phyloP scores from a whole-genome alignment of 2,113 vertebrate genomes.

The Salvator merianae region DNA sequence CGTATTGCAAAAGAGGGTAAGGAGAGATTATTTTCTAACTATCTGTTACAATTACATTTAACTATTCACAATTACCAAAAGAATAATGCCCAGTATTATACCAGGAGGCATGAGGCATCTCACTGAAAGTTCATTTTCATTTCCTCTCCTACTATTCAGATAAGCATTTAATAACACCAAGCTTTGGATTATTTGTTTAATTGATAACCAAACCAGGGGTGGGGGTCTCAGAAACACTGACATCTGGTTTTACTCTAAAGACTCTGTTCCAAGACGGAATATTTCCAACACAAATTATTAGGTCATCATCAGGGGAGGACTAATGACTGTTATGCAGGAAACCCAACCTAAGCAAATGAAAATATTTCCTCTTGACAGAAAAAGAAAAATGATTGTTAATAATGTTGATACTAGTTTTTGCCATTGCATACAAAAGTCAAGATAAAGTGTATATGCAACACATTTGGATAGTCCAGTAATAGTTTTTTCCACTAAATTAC shows the following conservation, averaged over 20 bases:
- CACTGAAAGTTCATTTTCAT: neutral
- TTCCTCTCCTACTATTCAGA: neutral
- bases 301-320: slow-evolving; percentile 54
- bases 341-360: slow-evolving; percentile 32
- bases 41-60: neutral
- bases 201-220: slow-evolving; percentile 11
- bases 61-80: neutral
- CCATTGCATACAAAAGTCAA: neutral
- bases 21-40: too few relatives aligned
- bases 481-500: neutral
- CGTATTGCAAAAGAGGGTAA: too few relatives aligned
- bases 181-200: slow-evolving; percentile 12
- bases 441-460: neutral
- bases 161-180: neutral
- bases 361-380: slow-evolving; percentile 46
- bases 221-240: neutral
- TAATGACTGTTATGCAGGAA: slow-evolving; percentile 62
- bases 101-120: neutral
- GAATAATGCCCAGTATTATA: neutral
- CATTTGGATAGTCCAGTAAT: neutral
- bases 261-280: slow-evolving; percentile 23
- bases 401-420: slow-evolving; percentile 11
- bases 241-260: slow-evolving; percentile 7
- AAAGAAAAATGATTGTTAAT: neutral
- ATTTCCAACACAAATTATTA: slow-evolving; percentile 53